Base-by-base conservation (phyloP, 2,113 vertebrate species). In the Beaufortia kweichowensis region DNA sequence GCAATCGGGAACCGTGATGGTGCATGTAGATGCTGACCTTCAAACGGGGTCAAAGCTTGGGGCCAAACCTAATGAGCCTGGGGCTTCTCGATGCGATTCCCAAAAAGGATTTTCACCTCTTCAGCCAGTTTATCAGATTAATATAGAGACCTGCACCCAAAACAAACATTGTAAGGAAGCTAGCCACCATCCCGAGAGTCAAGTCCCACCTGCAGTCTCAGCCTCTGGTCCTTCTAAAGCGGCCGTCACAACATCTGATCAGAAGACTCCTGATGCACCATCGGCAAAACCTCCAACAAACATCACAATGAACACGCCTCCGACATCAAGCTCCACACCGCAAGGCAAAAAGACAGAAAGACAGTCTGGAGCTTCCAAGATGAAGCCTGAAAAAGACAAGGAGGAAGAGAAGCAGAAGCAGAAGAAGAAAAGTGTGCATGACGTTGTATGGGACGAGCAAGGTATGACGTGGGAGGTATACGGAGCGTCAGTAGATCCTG, bases 401-500 rank as follows among this genome's bases (percentile, higher is more conserved):
- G 78, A 0, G 78, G 79, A 0, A 86, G 86, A 84, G 84, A 84
- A 83, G 76, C 78, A 0, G 73, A 88, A 93, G 81, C 90, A 93
- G 41, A 93, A 90, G 69, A 87, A 76, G 55, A 97, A 95, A 79
- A 89, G 90, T 0, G 77, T 98, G 73, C 91, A 95, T 2, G 97
- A 99, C 24, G 97, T 99, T 0, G 88, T 96, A 53, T 99, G 97
- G 97, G 97, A 99, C 0, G 97, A 99, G 72, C 96, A 99, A 80
- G 97, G 97, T 67, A 99, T 99, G 97, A 99, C 97, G 0, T 99
- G 97, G 97, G 97, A 99, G 82, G 97, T 99, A 59, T 99, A 99
- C 0, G 97, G 97, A 0, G 97, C 97, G 0, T 96, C 96, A 0
- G 89, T 98, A 0, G 97, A 99, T 86, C 95, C 94, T 0, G 97